Evolutionary conservation across 2,113 vertebrate species (phyloP).

Genomic region (Cephalopterus ornatus): DNA sequence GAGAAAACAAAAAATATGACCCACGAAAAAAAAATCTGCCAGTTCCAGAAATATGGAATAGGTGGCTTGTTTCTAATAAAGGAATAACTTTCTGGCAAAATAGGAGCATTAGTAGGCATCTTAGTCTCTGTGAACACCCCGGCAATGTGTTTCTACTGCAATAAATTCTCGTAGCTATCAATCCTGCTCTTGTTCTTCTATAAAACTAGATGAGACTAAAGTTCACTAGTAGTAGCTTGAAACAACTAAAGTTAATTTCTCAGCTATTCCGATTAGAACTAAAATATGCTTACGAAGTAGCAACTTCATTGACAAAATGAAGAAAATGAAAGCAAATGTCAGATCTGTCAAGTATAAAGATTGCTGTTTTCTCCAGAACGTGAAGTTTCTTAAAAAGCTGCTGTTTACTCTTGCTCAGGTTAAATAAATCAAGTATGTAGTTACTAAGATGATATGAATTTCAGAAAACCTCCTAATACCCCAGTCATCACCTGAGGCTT

Average conservation of each 20-base stretch:
- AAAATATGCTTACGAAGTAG: not conserved
- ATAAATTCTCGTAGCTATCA: not conserved
- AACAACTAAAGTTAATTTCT: not conserved
- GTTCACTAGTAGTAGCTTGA: not conserved
- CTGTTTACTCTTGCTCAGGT: not conserved
- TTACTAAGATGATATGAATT: not conserved
- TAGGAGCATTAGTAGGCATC: not conserved
- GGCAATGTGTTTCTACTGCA: not conserved
- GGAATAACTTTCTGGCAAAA: not conserved
- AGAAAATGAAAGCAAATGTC: not conserved
- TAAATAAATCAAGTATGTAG: not conserved
- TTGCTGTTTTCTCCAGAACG: not conserved
- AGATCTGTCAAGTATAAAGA: not conserved
- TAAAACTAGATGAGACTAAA: slow-evolving; percentile 15
- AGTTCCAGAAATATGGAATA: not conserved
- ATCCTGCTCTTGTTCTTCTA: not conserved
- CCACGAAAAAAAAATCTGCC: accelerated
- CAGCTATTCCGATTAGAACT: not conserved
- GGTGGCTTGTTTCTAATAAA: not conserved
- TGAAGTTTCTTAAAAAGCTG: not conserved
- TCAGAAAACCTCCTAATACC: not conserved
- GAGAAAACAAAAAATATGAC: not conserved
- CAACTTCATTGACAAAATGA: not conserved
- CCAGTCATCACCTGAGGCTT: not conserved
- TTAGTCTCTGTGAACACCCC: not conserved